These are phyloP conservation scores for Nycteola revayana DNA, from an alignment of 2,888 invertebrate species.

Conservation along the genomic window DNA sequence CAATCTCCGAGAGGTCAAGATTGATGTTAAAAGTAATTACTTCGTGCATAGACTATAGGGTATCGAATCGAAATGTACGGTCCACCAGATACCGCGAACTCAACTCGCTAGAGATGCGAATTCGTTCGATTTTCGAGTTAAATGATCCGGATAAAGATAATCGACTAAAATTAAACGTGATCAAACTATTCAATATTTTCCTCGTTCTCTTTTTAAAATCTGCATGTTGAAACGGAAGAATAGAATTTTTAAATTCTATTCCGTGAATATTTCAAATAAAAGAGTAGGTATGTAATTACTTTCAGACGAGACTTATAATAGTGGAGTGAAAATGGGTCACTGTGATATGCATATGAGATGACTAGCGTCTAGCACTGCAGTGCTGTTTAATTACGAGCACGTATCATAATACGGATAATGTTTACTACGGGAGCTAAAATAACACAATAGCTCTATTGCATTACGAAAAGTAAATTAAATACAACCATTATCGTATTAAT, in stretches of 20 bases:
- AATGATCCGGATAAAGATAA: not conserved
- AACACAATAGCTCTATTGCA: not conserved
- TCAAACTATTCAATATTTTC: too few species aligned
- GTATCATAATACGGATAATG: not conserved
- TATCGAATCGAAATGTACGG: constrained; percentile 31
- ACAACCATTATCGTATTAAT: constrained; percentile 22
- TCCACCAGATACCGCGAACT: constrained; percentile 15
- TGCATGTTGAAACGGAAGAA: too few species aligned
- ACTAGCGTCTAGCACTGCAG: constrained; percentile 1
- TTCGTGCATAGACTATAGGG: constrained; percentile 37
- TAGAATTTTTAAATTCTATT: too few species aligned
- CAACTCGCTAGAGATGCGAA: constrained; percentile 9
- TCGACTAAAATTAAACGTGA: not conserved
- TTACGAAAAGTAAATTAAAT: constrained; percentile 19
- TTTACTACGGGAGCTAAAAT: not conserved
- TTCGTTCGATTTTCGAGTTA: not conserved
- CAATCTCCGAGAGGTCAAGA: constrained; percentile 31
- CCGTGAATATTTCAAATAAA: too few species aligned
- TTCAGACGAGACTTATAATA: too few species aligned
- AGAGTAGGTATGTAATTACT: too few species aligned
- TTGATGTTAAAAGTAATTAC: constrained; percentile 49
- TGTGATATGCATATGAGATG: too few species aligned
- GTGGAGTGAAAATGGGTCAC: too few species aligned
- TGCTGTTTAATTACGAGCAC: not conserved
- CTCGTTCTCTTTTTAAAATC: too few species aligned